These are phyloP conservation scores for Taphrorychus bicolor DNA, from an alignment of 2,888 invertebrate species.

Conservation along the genomic window DNA sequence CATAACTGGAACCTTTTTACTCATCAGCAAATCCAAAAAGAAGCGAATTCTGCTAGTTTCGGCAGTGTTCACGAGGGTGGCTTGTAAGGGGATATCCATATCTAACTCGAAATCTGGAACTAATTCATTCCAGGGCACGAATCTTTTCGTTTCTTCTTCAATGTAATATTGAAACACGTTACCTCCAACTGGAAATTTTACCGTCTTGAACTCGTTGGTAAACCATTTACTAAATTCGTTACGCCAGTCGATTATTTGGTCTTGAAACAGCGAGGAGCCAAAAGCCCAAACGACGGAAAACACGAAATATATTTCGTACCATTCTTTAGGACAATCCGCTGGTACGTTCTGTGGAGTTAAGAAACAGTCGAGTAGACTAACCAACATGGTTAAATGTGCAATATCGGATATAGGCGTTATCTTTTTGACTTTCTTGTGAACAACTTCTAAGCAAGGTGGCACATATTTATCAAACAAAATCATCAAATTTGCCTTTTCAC, in stretches of 20 bases:
- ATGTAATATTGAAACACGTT: constrained; percentile 91
- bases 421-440: constrained; percentile 80
- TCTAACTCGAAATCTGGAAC: constrained; percentile 83
- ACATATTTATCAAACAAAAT: constrained; percentile 94
- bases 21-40: constrained; percentile 85
- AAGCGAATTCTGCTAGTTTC: constrained; percentile 85
- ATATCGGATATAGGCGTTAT: constrained; percentile 92
- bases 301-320: constrained; percentile 93
- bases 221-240: constrained; percentile 97
- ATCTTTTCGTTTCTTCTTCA: constrained; percentile 84
- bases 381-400: constrained; percentile 87
- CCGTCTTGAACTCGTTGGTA: constrained; percentile 86
- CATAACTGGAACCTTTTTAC: constrained; percentile 85
- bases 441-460: constrained; percentile 79
- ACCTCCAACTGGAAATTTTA: constrained; percentile 83
- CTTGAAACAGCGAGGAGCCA: constrained; percentile 90
- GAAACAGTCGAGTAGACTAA: constrained; percentile 85
- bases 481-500: constrained; percentile 80
- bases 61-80: constrained; percentile 79
- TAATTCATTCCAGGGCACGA: constrained; percentile 86
- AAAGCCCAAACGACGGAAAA: constrained; percentile 94
- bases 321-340: constrained; percentile 89
- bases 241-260: constrained; percentile 89
- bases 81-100: constrained; percentile 83
- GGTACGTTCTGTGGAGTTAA: constrained; percentile 82